These are phyloP conservation scores for Brachystomella parvula DNA, from an alignment of 1,140 invertebrate species.

Conservation along the genomic window DNA sequence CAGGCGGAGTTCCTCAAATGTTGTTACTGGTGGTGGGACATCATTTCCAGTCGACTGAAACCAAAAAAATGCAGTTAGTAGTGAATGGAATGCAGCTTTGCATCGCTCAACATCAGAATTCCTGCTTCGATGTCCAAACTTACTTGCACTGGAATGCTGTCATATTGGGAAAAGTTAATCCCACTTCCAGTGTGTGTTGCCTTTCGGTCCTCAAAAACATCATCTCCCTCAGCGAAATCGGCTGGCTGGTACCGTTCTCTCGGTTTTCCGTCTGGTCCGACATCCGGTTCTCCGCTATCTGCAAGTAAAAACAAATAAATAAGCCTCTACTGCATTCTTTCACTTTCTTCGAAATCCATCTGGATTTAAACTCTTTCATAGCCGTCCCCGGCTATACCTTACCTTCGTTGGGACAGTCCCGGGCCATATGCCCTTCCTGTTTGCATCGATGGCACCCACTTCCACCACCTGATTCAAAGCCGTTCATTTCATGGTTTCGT, in stretches of 20 bases:
- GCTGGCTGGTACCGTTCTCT: slow-evolving; percentile 72
- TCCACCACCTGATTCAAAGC: neutral
- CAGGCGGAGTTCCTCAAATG: slow-evolving; percentile 64
- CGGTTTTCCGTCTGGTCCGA: slow-evolving; percentile 43
- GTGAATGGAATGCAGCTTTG: neutral
- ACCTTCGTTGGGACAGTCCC: slow-evolving; percentile 12
- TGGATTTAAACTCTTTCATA: neutral
- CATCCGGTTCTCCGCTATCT: slow-evolving; percentile 34
- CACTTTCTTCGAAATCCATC: neutral
- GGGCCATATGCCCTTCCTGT: slow-evolving; percentile 7
- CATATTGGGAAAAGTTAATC: slow-evolving; percentile 83
- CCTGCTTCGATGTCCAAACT: slow-evolving; percentile 31
- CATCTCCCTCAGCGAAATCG: slow-evolving; percentile 51
- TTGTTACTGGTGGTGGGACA: slow-evolving; percentile 53
- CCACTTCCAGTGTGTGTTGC: slow-evolving; percentile 66
- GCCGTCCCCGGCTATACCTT: neutral
- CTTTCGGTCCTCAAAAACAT: slow-evolving; percentile 52
- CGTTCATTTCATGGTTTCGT: neutral
- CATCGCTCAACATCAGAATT: neutral
- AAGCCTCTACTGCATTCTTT: neutral
- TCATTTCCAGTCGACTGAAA: slow-evolving; percentile 57
- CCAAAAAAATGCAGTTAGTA: slow-evolving; percentile 6
- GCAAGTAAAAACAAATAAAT: neutral
- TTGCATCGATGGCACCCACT: slow-evolving; percentile 1
- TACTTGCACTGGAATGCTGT: slow-evolving; percentile 67